Evolutionary conservation across 2,888 invertebrate species (phyloP), one percentile per base, ranked within the genome.

Genomic region (Cosmopolites sordidus): DNA sequence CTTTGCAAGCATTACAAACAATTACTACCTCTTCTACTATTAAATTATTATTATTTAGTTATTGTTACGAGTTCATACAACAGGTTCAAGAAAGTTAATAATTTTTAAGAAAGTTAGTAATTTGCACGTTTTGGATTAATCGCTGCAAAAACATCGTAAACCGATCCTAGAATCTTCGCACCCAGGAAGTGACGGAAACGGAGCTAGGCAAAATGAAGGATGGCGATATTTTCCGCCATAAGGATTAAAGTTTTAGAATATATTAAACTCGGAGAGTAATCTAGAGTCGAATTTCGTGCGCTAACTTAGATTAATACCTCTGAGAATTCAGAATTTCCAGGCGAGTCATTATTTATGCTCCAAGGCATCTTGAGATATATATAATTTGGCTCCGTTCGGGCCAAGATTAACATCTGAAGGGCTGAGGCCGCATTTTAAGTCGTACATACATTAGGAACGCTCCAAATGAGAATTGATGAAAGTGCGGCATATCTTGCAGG

Each of bases 281-380:
- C 55, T 54, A 70, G 71, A 73, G 73, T 73, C 70, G 73, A 74
- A 73, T 74, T 74, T 74, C 57, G 73, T 72, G 72, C 72, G 73
- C 72, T 72, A 74, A 74, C 73, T 74, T 74, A 74, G 74, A 74
- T 74, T 74, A 74, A 74, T 74, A 73, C 74, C 74, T 73, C 68
- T 64, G 73, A 73, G 73, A 73, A 74, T 74, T 73, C 70, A 70
- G 71, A 74, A 73, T 73, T 73, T 72, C 71, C 72, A 68, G 68
- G 68, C 65, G 49, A 66, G 71, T 72, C 72, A 71, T 74, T 74
- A 74, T 74, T 74, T 73, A 74, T 74, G 74, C 73, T 70, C 70
- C 70, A 70, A 69, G 69, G 72, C 72, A 68, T 72, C 72, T 71
- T 69, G 72, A 72, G 73, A 56, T 52, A 73, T 66, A 66, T 73